phyloP scores from a whole-genome alignment of 2,113 vertebrate species.

The Misgurnus anguillicaudatus region DNA sequence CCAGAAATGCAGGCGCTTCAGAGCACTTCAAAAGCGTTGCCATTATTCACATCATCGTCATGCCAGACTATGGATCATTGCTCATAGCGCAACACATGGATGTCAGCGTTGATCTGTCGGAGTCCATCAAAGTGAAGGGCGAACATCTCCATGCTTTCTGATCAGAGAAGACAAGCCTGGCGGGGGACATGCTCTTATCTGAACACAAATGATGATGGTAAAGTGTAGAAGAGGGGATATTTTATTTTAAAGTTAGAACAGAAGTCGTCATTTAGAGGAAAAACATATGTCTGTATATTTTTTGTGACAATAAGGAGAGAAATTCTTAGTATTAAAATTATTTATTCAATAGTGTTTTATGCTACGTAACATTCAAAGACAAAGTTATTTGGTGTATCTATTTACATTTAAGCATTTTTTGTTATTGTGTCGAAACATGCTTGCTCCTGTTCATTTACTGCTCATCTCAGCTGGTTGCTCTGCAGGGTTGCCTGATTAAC shows the following conservation, averaged over 20 bases:
- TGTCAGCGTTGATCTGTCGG: slow-evolving; percentile 47
- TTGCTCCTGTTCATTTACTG: too few relatives aligned
- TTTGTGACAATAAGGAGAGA: background rate
- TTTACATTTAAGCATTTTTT: too few relatives aligned
- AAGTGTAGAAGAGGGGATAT: slow-evolving; percentile 31
- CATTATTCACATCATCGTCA: slow-evolving; percentile 39
- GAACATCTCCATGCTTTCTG: slow-evolving; percentile 58
- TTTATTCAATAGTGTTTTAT: too few relatives aligned
- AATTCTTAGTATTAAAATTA: too few relatives aligned
- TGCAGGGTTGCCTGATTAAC: too few relatives aligned
- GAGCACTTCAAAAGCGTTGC: slow-evolving; percentile 39
- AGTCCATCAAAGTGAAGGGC: slow-evolving; percentile 63
- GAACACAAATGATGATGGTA: slow-evolving; percentile 50
- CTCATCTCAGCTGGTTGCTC: too few relatives aligned
- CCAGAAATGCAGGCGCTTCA: slow-evolving; percentile 14
- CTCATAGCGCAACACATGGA: slow-evolving; percentile 47
- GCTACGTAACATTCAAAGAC: too few relatives aligned
- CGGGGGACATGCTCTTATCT: slow-evolving; percentile 56
- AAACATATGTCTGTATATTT: slow-evolving; percentile 4
- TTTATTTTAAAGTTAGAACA: slow-evolving; percentile 34
- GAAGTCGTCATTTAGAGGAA: slow-evolving; percentile 25
- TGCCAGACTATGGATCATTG: slow-evolving; percentile 45
- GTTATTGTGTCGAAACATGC: too few relatives aligned
- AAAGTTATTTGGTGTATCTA: too few relatives aligned
- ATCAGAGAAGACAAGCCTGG: slow-evolving; percentile 62